Conservation (phyloP, 2,888 invertebrate genomes). For the Oxyteleia sp. region DNA sequence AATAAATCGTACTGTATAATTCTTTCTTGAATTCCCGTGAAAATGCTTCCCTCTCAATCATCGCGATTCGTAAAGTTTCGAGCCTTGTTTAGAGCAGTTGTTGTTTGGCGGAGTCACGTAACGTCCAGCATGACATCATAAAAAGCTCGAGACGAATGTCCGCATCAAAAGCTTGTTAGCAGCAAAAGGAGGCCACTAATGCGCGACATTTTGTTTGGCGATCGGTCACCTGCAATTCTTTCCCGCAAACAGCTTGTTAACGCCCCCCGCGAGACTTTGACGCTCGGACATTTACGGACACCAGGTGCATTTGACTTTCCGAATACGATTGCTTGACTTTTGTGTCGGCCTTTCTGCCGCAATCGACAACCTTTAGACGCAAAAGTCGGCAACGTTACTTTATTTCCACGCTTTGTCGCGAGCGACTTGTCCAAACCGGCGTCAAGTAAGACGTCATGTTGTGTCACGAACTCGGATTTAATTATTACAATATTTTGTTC, state of each 20-base stretch:
- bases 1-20: too few relatives aligned
- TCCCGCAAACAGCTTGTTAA: conserved; percentile 4
- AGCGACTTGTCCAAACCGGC: conserved; percentile 53
- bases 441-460: conserved; percentile 57
- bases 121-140: not conserved
- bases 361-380: conserved; percentile 26
- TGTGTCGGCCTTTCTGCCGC: conserved; percentile 36
- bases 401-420: conserved; percentile 62
- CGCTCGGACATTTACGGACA: conserved; percentile 11
- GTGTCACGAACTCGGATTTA: conserved; percentile 46
- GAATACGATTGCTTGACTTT: conserved; percentile 47
- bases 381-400: conserved; percentile 24
- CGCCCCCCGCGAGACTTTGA: conserved; percentile 25
- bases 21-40: too few relatives aligned
- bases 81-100: conserved; percentile 15
- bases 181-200: conserved; percentile 41
- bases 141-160: conserved; percentile 35
- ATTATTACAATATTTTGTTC: conserved; percentile 37
- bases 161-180: conserved; percentile 77
- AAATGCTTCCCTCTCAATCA: not conserved
- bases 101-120: conserved; percentile 15
- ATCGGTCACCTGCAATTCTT: conserved; percentile 31
- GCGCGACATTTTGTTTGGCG: conserved; percentile 8
- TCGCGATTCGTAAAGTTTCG: conserved; percentile 12
- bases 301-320: conserved; percentile 51